Evolutionary conservation across 1,140 invertebrate species (phyloP).

Genomic region (Hirudo medicinalis): DNA sequence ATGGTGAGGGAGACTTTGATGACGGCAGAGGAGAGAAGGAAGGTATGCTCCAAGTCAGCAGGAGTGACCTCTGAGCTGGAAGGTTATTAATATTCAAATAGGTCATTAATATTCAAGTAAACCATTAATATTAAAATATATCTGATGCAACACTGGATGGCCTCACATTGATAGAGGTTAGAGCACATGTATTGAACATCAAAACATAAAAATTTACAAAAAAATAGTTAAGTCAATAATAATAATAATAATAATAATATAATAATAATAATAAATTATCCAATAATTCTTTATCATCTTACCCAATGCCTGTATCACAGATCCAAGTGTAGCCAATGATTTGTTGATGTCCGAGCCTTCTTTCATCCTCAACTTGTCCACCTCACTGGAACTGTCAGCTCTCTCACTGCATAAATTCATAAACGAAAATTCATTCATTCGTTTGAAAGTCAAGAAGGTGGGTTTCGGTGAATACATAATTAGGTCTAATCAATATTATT

Average conservation of each 20-base stretch:
- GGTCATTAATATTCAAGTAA: background rate
- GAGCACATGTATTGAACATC: background rate
- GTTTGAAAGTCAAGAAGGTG: background rate
- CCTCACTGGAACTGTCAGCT: slow-evolving; percentile 42
- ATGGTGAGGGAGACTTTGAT: too few species aligned
- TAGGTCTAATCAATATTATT: background rate
- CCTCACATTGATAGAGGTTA: too few species aligned
- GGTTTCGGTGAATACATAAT: too few species aligned
- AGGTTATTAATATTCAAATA: background rate
- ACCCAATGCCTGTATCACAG: slow-evolving; percentile 46
- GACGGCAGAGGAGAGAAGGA: too few species aligned
- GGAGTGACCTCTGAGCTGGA: background rate
- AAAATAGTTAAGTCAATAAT: background rate
- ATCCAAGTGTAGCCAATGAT: slow-evolving; percentile 45
- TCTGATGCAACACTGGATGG: too few species aligned
- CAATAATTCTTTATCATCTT: slow-evolving; percentile 18
- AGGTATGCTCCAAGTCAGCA: background rate
- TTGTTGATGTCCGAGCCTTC: slow-evolving; percentile 49
- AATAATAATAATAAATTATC: background rate
- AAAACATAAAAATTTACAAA: background rate
- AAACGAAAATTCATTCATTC: slow-evolving; percentile 10
- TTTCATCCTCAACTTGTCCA: slow-evolving; percentile 44
- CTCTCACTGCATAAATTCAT: slow-evolving; percentile 40
- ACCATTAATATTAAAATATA: background rate
- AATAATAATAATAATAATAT: slow-evolving; percentile 24